Percentiles rank a stretch among this genome's conserved stretches.
Evolutionary conservation across 2,113 vertebrate species (phyloP).

Genomic region (Psittacula cyanocephala): DNA sequence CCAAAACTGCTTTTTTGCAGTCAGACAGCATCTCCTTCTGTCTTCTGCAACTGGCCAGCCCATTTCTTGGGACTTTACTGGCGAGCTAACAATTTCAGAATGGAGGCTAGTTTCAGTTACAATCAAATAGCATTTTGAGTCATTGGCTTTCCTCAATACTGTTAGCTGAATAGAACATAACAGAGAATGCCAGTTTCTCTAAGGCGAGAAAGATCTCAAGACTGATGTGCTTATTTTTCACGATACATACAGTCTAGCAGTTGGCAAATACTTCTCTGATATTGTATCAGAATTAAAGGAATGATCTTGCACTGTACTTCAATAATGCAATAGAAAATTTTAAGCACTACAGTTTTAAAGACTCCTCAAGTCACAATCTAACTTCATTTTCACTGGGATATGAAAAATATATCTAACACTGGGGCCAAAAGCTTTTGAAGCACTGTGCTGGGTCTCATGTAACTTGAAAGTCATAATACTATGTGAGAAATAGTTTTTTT

Average conservation of each 20-base stretch:
- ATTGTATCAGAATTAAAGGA: not conserved
- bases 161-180: not conserved
- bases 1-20: not conserved
- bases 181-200: not conserved
- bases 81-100: not conserved
- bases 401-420: not conserved
- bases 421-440: not conserved
- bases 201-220: not conserved
- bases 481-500: not conserved
- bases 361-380: not conserved
- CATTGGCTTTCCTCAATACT: not conserved
- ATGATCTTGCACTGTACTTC: not conserved
- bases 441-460: not conserved
- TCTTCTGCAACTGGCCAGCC: not conserved
- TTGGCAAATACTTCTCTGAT: not conserved
- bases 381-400: not conserved
- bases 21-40: not conserved
- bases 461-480: not conserved
- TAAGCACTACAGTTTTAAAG: not conserved
- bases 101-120: not conserved
- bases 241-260: not conserved
- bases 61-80: not conserved
- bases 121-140: not conserved
- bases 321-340: not conserved
- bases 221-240: not conserved